Evolutionary conservation across 2,113 vertebrate species (phyloP).

Genomic region (Lynx canadensis): DNA sequence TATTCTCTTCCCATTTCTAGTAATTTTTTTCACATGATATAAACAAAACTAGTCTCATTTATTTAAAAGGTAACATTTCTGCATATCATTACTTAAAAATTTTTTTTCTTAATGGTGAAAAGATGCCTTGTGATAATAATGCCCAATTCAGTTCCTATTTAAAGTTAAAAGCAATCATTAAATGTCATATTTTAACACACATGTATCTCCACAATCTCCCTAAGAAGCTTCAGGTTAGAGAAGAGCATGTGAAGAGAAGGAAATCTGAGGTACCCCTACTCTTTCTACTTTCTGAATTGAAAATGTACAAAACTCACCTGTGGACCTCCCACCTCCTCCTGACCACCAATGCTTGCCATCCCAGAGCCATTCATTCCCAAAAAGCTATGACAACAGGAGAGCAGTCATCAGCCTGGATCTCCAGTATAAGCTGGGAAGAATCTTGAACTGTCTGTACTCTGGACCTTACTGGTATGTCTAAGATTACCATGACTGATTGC

Average conservation of each 20-base stretch:
- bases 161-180: background rate
- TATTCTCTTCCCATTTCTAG: background rate
- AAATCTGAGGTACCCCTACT: background rate
- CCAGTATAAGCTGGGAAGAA: background rate
- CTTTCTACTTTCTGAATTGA: background rate
- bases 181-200: background rate
- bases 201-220: background rate
- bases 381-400: background rate
- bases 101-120: background rate
- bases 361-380: background rate
- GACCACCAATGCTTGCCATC: background rate
- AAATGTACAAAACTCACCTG: background rate
- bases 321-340: background rate
- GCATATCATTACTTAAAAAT: background rate
- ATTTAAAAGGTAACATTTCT: conserved; percentile 47
- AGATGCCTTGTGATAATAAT: background rate
- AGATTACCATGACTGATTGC: background rate
- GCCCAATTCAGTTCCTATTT: background rate
- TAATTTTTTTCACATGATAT: background rate
- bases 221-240: background rate
- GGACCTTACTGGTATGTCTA: background rate
- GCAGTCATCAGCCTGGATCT: background rate
- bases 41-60: conserved; percentile 45
- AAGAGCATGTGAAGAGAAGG: background rate
- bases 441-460: background rate